Conservation (phyloP, 2,797 vertebrate genomes). For the Gallirallus australis region DNA sequence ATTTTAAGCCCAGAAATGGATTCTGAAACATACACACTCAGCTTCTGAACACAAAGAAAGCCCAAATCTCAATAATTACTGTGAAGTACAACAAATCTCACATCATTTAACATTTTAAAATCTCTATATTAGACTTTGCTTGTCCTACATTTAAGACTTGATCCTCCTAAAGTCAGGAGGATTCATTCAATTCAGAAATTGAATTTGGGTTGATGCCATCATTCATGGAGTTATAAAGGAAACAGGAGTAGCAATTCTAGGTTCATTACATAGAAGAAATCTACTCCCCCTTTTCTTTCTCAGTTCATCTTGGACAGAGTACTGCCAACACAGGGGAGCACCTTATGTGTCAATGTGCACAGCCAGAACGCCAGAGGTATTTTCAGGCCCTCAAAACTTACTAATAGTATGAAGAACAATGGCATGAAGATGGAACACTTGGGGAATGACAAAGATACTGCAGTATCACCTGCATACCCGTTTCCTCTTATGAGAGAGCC, state of each 20-base stretch:
- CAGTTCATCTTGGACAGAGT: not conserved
- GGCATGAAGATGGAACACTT: not conserved
- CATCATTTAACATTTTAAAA: not conserved
- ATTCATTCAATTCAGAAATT: not conserved
- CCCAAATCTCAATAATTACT: not conserved
- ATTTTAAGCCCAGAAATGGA: not conserved
- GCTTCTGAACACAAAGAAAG: not conserved
- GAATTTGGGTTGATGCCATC: not conserved
- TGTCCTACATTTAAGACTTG: not conserved
- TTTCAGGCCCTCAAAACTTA: not conserved
- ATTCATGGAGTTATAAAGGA: not conserved
- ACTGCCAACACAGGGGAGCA: not conserved
- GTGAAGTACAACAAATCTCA: not conserved
- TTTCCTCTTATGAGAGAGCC: not conserved
- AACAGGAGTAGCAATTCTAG: not conserved
- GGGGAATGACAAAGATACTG: not conserved
- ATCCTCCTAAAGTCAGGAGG: not conserved
- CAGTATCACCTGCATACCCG: not conserved
- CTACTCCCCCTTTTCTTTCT: not conserved
- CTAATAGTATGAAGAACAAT: not conserved
- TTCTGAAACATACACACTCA: not conserved
- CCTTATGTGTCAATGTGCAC: rapidly evolving
- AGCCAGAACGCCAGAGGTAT: not conserved
- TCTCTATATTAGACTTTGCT: not conserved
- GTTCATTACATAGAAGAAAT: not conserved